Base-by-base conservation (phyloP, 2,113 vertebrate genomes). In the Urocitellus parryii region DNA sequence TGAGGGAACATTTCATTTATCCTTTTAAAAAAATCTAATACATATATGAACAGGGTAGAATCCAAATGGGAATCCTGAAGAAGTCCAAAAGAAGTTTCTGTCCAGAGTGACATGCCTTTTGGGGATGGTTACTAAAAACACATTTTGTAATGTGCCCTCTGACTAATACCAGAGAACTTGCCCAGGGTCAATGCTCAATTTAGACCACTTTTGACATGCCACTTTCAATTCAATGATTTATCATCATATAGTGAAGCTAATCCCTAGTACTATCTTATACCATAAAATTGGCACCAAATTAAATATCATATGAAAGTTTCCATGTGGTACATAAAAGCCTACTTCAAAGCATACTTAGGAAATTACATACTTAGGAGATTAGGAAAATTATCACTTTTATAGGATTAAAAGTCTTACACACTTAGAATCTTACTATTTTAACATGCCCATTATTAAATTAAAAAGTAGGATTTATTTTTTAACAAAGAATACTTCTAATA, bases 271-370 rank as follows among this genome's bases (percentile, higher is more conserved):
- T n/a, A 48, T 48, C 73, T 94, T 82, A 81, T 45, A 95, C 58
- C 37, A 39, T 92, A 84, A 90, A 74, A 82, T 88, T 93, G 70
- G 45, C 74, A 76, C 9, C 61, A 48, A 87, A 5, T 72, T 96
- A 92, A 89, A 61, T 74, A 61, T 61, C 70, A 42, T 6, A 22
- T n/a, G 42, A 73, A 93, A 78, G 32, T 79, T 88, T 68, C 76
- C 42, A 82, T 48, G 12, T 63, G 85, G 45, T 89, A 73, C 29
- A 18, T 58, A 88, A 84, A 94, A 86, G 17, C 48, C 16, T 45
- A 51, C 42, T 95, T 88, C 22, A 83, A 83, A 91, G 65, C 56
- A 79, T 77, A 94, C 37, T 85, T 84, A 78, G 76, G 90, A 83
- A 78, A 42, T 42, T 42, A 42, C 56, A 79, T 77, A 94, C 37